These are phyloP conservation scores for Bubalus kerabau DNA, from an alignment of 2,113 vertebrate genomes.

Conservation along the genomic window DNA sequence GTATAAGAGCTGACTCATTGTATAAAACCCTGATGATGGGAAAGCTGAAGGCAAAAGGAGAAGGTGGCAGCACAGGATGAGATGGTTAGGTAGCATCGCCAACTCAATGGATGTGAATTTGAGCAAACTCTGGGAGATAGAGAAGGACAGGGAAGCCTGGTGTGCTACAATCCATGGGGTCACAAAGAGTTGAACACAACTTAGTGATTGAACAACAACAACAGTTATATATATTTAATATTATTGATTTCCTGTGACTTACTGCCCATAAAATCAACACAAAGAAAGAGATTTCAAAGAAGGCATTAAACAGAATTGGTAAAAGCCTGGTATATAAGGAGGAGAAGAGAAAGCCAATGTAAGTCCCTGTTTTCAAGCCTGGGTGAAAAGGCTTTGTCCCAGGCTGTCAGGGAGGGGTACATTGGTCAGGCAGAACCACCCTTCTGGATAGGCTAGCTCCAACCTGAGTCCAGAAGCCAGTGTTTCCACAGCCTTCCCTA, in stretches of 20 bases:
- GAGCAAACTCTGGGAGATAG: neutral
- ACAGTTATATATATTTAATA: neutral
- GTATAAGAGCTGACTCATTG: neutral
- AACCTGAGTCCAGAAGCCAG: neutral
- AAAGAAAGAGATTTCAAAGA: conserved; percentile 8
- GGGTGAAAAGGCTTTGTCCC: neutral
- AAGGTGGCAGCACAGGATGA: neutral
- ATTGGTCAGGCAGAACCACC: neutral
- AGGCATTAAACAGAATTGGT: neutral
- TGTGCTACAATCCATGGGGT: neutral
- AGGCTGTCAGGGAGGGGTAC: neutral
- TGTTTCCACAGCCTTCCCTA: neutral
- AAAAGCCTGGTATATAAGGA: neutral
- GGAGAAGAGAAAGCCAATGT: neutral
- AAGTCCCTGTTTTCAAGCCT: neutral
- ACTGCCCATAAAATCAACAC: neutral
- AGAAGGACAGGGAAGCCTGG: neutral
- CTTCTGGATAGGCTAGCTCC: neutral
- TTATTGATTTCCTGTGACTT: neutral
- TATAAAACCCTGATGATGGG: neutral
- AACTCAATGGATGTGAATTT: neutral
- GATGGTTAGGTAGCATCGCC: neutral
- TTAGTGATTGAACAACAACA: neutral
- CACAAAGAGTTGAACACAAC: neutral
- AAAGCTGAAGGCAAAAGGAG: neutral